Evolutionary conservation across 37 sponge, comb jelly and placozoan species (phyloP).

Genomic region (Diacarnus erythraeanus): DNA sequence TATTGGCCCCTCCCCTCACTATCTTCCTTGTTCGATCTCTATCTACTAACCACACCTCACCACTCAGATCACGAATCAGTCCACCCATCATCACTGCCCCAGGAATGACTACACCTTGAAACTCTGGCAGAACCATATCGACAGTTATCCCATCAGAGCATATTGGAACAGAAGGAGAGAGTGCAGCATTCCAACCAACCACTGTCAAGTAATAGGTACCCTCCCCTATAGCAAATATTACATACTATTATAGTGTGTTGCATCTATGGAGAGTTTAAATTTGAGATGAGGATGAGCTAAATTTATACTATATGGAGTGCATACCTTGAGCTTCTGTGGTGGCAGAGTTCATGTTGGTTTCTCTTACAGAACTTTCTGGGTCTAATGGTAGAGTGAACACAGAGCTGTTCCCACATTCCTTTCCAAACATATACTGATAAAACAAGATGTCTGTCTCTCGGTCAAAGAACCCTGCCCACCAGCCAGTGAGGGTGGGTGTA

Average conservation of each 20-base stretch:
- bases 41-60: slow-evolving; percentile 45
- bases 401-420: slow-evolving; percentile 25
- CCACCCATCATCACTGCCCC: slow-evolving; percentile 29
- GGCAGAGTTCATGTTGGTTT: slow-evolving; percentile 42
- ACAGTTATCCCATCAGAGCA: slow-evolving; percentile 83
- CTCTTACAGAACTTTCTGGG: neutral
- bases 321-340: slow-evolving; percentile 43
- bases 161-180: slow-evolving; percentile 46
- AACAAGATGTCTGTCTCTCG: slow-evolving; percentile 61
- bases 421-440: slow-evolving; percentile 59
- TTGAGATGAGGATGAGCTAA: neutral
- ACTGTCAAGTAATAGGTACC: slow-evolving; percentile 73
- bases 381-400: slow-evolving; percentile 39
- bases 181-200: slow-evolving; percentile 68
- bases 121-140: slow-evolving; percentile 50
- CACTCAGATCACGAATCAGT: neutral
- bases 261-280: no score
- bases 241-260: no score
- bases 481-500: neutral
- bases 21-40: slow-evolving; percentile 16
- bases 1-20: neutral
- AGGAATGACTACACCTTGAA: slow-evolving; percentile 42
- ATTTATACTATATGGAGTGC: no score
- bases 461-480: slow-evolving; percentile 87
- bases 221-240: neutral